Percentiles rank a stretch among this genome's conserved stretches.
phyloP scores from a whole-genome alignment of 1,140 invertebrate species.

The Drosophila kepulauana region DNA sequence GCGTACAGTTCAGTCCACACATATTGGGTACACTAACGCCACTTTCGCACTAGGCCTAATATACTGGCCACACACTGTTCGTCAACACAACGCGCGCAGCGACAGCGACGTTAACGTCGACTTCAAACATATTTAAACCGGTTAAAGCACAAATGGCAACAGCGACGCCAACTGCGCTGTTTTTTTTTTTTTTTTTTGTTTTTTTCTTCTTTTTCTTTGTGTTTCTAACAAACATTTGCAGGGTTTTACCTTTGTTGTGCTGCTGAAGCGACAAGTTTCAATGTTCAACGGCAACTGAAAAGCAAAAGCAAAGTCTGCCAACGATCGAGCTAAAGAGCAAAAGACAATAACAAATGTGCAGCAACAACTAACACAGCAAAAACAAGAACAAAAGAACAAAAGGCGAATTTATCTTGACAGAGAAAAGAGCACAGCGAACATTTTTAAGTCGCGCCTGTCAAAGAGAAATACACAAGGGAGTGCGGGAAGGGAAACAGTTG shows the following conservation, averaged over 20 bases:
- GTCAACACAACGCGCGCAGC: not conserved
- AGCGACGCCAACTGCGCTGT: not conserved
- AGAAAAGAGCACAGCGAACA: slow-evolving; percentile 20
- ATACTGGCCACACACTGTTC: slow-evolving; percentile 21
- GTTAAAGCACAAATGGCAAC: slow-evolving; percentile 12
- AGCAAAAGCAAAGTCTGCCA: slow-evolving; percentile 51
- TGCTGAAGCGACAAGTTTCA: slow-evolving; percentile 67
- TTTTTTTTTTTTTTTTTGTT: no score
- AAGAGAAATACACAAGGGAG: not conserved
- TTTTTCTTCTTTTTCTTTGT: no score
- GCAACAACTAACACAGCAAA: not conserved
- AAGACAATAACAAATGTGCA: slow-evolving; percentile 28
- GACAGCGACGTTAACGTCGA: not conserved
- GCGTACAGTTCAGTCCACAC: slow-evolving; percentile 30
- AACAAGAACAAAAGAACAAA: slow-evolving; percentile 23
- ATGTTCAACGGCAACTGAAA: slow-evolving; percentile 70
- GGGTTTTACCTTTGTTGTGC: slow-evolving; percentile 41
- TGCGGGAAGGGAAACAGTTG: not conserved
- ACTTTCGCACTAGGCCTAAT: slow-evolving; percentile 3
- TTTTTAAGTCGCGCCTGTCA: slow-evolving; percentile 50
- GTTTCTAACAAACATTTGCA: slow-evolving; percentile 23
- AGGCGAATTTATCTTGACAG: slow-evolving; percentile 36
- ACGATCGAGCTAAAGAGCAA: slow-evolving; percentile 45
- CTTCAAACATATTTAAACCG: slow-evolving; percentile 33
- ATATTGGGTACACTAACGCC: slow-evolving; percentile 32